Evolutionary conservation across 2,888 invertebrate genomes (phyloP), one percentile per base, ranked within the genome.

Genomic region (Seladonia tumulorum): DNA sequence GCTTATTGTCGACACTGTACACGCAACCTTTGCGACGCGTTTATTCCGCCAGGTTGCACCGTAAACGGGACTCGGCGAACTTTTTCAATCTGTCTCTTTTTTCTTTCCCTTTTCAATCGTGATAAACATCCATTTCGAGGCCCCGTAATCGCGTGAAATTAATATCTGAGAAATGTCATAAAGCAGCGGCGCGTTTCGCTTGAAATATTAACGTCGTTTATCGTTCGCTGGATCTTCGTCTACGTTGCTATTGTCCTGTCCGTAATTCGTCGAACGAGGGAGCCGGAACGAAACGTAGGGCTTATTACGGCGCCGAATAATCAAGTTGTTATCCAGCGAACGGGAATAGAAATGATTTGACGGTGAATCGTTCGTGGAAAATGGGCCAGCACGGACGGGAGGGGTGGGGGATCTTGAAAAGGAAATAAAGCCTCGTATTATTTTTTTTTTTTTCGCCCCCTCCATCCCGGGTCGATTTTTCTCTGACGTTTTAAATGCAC

Each of bases 401-500:
- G 39, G 8, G 4, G n/a, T 1, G 8, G 14, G 70, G 68, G 35
- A 35, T 35, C 4, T 35, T 35, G 35, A 5, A 39, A 39, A 68
- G 39, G 22, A n/a, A 68, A 68, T 68, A 68, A n/a, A 35, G 70
- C 42, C 14, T 5, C 7, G 42, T 70, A 70, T n/a, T 70, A n/a
- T 70, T 70, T 42, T 22, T 70, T 12, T 35, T 35, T 35, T 35
- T 5, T 35, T 5, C 35, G 4, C 35, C 35, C 35, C 35, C 35
- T n/a, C 35, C n/a, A 4, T 2, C 42, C 4, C 39, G 22, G 70
- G 70, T 22, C 70, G 42, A 70, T 70, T 42, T 70, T 42, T 42
- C 42, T 42, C 39, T 29, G 85, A 86, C 86, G 57, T 81, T 77
- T 86, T 74, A 80, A 86, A 86, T 85, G 81, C 73, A 73, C 73